Evolutionary conservation across 2,113 vertebrate genomes (phyloP).

Genomic region (Oophaga pumilio): DNA sequence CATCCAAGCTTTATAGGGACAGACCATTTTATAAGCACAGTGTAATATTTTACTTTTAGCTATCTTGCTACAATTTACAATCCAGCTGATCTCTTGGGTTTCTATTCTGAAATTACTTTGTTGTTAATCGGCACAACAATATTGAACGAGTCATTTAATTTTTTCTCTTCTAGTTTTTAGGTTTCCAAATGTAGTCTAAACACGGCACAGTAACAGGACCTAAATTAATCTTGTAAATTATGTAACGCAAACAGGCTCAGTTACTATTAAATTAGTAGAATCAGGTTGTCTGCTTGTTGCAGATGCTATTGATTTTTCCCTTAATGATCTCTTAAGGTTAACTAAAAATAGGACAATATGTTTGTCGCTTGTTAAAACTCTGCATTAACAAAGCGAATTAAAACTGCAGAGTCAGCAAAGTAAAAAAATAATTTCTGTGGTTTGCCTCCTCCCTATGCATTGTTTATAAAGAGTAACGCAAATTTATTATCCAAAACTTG

Average conservation of each 20-base stretch:
- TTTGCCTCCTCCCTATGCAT: not conserved
- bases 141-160: too few species aligned
- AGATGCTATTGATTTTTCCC: conserved; percentile 5
- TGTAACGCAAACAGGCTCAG: not conserved
- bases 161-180: too few species aligned
- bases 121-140: too few species aligned
- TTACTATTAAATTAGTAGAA: not conserved
- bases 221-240: not conserved
- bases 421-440: not conserved
- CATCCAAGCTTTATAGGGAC: too few species aligned
- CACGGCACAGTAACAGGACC: not conserved
- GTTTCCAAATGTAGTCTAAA: not conserved
- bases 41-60: too few species aligned
- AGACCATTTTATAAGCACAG: too few species aligned
- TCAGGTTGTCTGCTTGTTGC: conserved; percentile 5
- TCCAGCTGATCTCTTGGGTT: too few species aligned
- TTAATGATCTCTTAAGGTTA: conserved; percentile 13
- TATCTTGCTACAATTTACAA: too few species aligned
- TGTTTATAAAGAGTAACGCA: not conserved
- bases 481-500: not conserved
- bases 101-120: too few species aligned
- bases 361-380: not conserved
- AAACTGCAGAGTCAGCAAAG: not conserved
- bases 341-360: conserved; percentile 16
- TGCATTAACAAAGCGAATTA: not conserved